phyloP scores from a whole-genome alignment of 2,797 vertebrate species.

The Hafferia zeledoni region DNA sequence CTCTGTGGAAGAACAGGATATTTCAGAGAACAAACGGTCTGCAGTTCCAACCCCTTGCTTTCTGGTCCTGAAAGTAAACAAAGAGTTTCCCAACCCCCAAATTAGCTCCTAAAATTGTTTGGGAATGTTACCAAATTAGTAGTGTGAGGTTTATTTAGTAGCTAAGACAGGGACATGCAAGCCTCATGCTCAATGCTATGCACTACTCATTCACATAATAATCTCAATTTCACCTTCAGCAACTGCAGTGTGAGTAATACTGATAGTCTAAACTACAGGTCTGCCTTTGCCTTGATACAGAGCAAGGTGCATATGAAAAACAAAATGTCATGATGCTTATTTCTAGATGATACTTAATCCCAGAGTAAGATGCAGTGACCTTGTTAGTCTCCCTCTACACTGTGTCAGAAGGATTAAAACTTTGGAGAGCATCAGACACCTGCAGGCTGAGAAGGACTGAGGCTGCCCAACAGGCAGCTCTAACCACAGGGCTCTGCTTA shows the following conservation, averaged over 20 bases:
- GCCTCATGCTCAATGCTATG: background rate
- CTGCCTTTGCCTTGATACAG: background rate
- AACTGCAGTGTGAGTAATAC: background rate
- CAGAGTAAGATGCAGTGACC: background rate
- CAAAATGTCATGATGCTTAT: background rate
- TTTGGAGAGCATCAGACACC: background rate
- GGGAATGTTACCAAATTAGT: background rate
- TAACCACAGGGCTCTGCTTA: background rate
- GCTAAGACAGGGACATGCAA: background rate
- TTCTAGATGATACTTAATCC: background rate
- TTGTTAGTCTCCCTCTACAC: background rate
- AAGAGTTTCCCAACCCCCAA: background rate
- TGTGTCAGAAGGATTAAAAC: background rate
- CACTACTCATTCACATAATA: background rate
- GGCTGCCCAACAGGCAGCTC: background rate
- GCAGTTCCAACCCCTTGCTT: conserved; percentile 6
- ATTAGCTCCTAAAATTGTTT: background rate
- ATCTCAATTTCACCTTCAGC: background rate
- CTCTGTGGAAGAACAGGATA: conserved; percentile 58
- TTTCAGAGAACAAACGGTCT: conserved; percentile 44
- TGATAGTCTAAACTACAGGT: background rate
- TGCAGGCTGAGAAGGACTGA: background rate
- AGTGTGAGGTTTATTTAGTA: background rate
- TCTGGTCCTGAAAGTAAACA: background rate
- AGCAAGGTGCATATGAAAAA: background rate